These are phyloP conservation scores for Merluccius polli DNA, from an alignment of 2,797 vertebrate species.

Conservation along the genomic window DNA sequence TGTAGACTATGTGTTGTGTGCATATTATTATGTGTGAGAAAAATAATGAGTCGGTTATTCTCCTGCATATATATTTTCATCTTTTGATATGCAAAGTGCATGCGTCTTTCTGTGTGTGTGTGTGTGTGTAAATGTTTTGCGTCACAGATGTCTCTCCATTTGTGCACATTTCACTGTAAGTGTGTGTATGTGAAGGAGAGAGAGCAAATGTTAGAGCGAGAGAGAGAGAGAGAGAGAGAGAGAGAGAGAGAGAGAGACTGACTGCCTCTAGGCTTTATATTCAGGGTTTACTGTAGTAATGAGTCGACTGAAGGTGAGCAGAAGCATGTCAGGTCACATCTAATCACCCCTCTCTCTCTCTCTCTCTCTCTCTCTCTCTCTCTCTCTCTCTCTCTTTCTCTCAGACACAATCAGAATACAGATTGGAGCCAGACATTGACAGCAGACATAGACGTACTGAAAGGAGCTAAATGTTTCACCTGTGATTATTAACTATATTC, in stretches of 20 bases:
- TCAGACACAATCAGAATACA: background rate
- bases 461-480: background rate
- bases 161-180: background rate
- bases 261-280: background rate
- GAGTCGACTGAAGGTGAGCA: background rate
- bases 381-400: too few relatives aligned
- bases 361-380: background rate
- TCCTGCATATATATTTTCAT: too few relatives aligned
- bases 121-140: background rate
- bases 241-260: background rate
- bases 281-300: background rate
- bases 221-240: background rate
- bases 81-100: background rate
- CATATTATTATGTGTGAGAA: conserved; percentile 42
- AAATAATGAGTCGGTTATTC: background rate
- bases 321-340: background rate
- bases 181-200: background rate
- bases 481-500: background rate
- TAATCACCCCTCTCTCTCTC: background rate
- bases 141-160: background rate
- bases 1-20: conserved; percentile 46
- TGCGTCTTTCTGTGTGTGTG: background rate
- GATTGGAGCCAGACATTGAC: background rate
- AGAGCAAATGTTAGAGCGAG: background rate
- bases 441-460: background rate